phyloP scores from a whole-genome alignment of 2,888 invertebrate genomes.

The Tryphoninae sp. region DNA sequence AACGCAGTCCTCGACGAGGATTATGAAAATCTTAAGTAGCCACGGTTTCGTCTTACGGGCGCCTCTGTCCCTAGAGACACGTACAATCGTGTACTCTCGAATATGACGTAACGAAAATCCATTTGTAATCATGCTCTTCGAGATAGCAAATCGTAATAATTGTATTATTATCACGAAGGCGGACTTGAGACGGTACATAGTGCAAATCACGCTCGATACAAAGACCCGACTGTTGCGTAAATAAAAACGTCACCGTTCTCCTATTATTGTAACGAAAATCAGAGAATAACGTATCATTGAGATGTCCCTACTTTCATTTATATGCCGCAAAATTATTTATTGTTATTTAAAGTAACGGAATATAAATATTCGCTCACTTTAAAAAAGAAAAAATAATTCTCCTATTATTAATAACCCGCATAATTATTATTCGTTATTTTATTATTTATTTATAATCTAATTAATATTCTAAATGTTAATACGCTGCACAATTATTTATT shows the following conservation, averaged over 20 bases:
- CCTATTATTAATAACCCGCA: too few relatives aligned
- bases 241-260: neutral
- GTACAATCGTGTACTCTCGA: neutral
- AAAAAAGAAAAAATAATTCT: too few relatives aligned
- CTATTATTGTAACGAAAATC: neutral
- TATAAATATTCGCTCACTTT: too few relatives aligned
- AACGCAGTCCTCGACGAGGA: neutral
- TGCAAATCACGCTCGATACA: slow-evolving; percentile 38
- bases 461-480: too few relatives aligned
- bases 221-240: slow-evolving; percentile 28
- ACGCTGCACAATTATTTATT: too few relatives aligned
- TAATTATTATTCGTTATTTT: too few relatives aligned
- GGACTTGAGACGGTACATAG: slow-evolving; percentile 33
- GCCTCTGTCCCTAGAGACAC: neutral
- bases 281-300: too few relatives aligned
- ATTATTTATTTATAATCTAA: too few relatives aligned
- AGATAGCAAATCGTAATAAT: slow-evolving; percentile 36
- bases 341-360: too few relatives aligned
- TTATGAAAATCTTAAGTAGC: slow-evolving; percentile 16
- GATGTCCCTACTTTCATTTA: too few relatives aligned
- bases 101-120: slow-evolving; percentile 52
- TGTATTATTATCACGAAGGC: slow-evolving; percentile 45
- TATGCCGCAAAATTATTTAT: too few relatives aligned
- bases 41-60: slow-evolving; percentile 35
- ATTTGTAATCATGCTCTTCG: slow-evolving; percentile 20